Conservation (phyloP, 2,888 invertebrate genomes). For the Anthoptus insignis region DNA sequence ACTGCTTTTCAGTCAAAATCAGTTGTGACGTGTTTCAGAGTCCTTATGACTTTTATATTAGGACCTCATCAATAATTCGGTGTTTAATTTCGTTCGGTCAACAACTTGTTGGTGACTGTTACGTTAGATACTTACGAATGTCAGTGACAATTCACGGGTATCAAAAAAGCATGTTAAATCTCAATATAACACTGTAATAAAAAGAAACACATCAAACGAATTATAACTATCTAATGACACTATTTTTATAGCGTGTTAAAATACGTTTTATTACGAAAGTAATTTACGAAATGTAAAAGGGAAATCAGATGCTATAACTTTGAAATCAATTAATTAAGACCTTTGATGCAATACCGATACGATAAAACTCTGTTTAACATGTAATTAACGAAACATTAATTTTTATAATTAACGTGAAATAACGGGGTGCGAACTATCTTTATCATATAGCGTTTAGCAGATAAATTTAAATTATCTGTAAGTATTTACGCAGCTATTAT, state of each 20-base stretch:
- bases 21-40: too few relatives aligned
- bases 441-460: constrained; percentile 26
- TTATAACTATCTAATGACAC: constrained; percentile 15
- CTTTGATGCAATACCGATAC: constrained; percentile 1
- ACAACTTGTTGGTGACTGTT: too few relatives aligned
- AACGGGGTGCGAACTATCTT: constrained; percentile 30
- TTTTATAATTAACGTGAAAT: constrained; percentile 29
- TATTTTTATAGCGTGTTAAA: constrained; percentile 6
- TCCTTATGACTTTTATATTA: too few relatives aligned
- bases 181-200: too few relatives aligned
- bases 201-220: background rate
- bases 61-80: too few relatives aligned
- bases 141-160: too few relatives aligned
- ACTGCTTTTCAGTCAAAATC: too few relatives aligned
- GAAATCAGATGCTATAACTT: background rate
- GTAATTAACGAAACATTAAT: constrained; percentile 22
- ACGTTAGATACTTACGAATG: too few relatives aligned
- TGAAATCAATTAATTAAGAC: constrained; percentile 10
- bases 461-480: constrained; percentile 31
- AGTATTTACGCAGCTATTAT: constrained; percentile 26
- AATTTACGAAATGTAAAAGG: constrained; percentile 14
- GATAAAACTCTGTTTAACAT: background rate
- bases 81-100: too few relatives aligned
- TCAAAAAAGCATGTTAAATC: too few relatives aligned
- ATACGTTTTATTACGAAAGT: background rate